Base-by-base conservation (phyloP, 2,888 invertebrate genomes). In the Coelopa pilipes region DNA sequence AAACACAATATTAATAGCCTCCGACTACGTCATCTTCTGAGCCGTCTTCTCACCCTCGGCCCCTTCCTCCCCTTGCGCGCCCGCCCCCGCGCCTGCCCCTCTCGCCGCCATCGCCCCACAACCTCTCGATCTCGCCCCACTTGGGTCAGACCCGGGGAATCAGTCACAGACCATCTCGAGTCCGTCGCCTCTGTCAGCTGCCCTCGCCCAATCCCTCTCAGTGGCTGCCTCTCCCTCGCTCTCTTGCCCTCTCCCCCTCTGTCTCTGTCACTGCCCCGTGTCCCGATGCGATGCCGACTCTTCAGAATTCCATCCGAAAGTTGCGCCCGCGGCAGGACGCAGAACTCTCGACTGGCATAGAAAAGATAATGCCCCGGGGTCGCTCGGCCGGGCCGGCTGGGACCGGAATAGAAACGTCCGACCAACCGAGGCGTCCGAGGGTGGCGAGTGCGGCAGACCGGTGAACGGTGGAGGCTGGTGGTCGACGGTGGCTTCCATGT, bases 331-430 rank as follows among this genome's bases (percentile, higher is more conserved):
- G 80, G 85, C 84, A 78, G 78, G 82, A 82, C 83, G 81, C 83
- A 82, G 81, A 81, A 82, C 79, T 79, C 78, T 80, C 80, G 82
- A 80, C 81, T 80, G 82, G 82, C 84, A 85, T 85, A 85, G 85
- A 85, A 85, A 85, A 83, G 85, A 85, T 85, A 84, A 76, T 77
- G 81, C 84, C 78, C 3, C 12, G 3, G 84, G 73, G 55, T 71
- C 78, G 81, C 81, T 80, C 34, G 34, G 34, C 34, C 7, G 34
- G 83, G 81, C 80, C 34, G 34, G 34, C 34, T 34, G 34, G 83
- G 81, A 84, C 84, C 81, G 85, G 83, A 85, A 85, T 85, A 85
- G 85, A 84, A 71, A 71, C 65, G 71, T 55, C 65, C 5, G 53
- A 53, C 3, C 53, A 53, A 53, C 3, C 10, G 53, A 53, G n/a